A percentile compares a stretch with the other conserved stretches of the same genome.
Evolutionary conservation across 2,888 invertebrate genomes (phyloP).

Genomic region (Caenorhabditis sp.): DNA sequence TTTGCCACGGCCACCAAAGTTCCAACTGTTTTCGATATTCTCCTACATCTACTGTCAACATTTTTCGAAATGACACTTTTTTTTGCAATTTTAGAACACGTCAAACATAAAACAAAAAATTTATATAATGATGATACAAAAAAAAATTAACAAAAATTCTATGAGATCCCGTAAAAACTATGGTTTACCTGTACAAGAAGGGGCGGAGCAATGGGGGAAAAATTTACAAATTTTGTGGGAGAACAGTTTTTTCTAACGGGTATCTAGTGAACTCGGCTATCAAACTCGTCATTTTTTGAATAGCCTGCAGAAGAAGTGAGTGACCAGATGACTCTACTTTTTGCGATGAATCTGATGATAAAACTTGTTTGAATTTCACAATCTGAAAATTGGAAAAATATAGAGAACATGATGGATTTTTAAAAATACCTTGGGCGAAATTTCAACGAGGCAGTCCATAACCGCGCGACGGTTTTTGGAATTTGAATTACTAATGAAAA

Average conservation of each 20-base stretch:
- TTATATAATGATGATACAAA: neutral
- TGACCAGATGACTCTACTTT: no score
- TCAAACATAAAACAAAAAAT: neutral
- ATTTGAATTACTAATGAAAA: neutral
- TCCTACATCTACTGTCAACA: conserved; percentile 26
- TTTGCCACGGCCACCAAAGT: conserved; percentile 26
- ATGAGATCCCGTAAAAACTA: no score
- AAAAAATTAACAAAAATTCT: no score
- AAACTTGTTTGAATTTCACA: neutral
- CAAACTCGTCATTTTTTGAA: no score
- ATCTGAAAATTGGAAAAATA: neutral
- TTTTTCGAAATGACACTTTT: conserved; percentile 2
- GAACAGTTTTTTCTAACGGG: no score
- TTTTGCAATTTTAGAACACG: neutral
- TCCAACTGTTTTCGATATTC: conserved; percentile 28
- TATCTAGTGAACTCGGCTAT: no score
- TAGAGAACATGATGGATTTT: neutral
- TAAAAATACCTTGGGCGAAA: neutral
- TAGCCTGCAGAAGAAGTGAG: no score
- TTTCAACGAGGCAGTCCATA: neutral
- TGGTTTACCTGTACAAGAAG: no score
- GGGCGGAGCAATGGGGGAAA: no score
- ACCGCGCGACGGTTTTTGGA: neutral
- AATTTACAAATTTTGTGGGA: no score
- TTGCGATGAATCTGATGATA: no score